phyloP scores from a whole-genome alignment of 1,140 invertebrate genomes.

The Ceratosolen solmsi region DNA sequence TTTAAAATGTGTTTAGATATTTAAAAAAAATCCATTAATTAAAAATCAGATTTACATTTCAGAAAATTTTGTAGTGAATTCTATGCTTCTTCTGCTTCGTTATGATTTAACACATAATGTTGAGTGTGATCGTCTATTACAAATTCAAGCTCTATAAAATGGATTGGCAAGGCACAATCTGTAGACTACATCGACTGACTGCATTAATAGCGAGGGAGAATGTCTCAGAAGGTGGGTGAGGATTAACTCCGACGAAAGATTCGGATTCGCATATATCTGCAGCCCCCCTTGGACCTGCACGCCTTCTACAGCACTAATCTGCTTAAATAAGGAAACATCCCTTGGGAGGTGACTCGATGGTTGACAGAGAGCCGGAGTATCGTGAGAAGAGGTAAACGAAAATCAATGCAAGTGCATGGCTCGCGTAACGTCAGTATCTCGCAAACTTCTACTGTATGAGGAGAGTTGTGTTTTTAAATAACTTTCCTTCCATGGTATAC shows the following conservation, averaged over 20 bases:
- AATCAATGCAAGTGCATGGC: constrained; percentile 40
- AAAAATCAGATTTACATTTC: too few relatives aligned
- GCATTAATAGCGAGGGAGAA: background rate
- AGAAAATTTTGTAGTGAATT: too few relatives aligned
- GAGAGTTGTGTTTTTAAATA: too few relatives aligned
- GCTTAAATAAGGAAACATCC: constrained; percentile 51
- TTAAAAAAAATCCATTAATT: too few relatives aligned
- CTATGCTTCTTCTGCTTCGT: too few relatives aligned
- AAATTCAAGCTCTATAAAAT: background rate
- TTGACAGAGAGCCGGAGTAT: background rate
- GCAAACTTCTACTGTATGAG: too few relatives aligned
- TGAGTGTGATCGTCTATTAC: background rate
- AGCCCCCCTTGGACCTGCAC: constrained; percentile 12
- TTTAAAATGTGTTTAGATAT: too few relatives aligned
- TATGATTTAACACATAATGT: too few relatives aligned
- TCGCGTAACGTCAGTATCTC: background rate
- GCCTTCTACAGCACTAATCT: constrained; percentile 35
- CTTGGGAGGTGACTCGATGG: constrained; percentile 12
- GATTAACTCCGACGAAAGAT: constrained; percentile 35
- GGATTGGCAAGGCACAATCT: background rate
- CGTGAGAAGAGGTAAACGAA: constrained; percentile 35
- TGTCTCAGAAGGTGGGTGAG: constrained; percentile 4
- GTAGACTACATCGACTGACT: background rate
- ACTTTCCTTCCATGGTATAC: too few relatives aligned
- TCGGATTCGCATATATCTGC: background rate